Conservation (phyloP, 2,888 invertebrate genomes). For the Agrilus mali region DNA sequence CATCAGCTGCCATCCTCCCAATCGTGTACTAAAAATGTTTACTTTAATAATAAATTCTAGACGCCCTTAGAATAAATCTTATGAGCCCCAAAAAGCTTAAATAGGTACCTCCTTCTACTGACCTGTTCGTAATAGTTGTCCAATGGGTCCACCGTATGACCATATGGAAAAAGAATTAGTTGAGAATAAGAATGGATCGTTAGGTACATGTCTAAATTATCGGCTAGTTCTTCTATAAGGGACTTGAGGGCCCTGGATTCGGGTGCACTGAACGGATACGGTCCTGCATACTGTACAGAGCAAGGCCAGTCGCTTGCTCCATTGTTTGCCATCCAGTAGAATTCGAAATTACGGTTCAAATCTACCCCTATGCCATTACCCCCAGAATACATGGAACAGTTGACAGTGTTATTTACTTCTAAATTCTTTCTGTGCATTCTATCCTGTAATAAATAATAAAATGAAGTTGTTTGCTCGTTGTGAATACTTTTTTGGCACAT, state of each 20-base stretch:
- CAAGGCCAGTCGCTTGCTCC: conserved; percentile 47
- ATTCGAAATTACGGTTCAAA: conserved; percentile 67
- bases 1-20: conserved; percentile 25
- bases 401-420: too few relatives aligned
- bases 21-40: conserved; percentile 27
- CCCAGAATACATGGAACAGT: too few relatives aligned
- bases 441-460: too few relatives aligned
- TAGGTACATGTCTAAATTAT: conserved; percentile 35
- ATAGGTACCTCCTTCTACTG: too few relatives aligned
- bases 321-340: conserved; percentile 45
- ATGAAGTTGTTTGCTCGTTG: too few relatives aligned
- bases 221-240: too few relatives aligned
- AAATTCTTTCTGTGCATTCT: too few relatives aligned
- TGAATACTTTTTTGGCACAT: too few relatives aligned
- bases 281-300: conserved; percentile 52
- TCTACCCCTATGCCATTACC: conserved; percentile 50
- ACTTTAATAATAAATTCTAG: too few relatives aligned
- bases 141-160: conserved; percentile 42
- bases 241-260: too few relatives aligned
- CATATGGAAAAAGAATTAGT: conserved; percentile 55
- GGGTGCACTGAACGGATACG: conserved; percentile 36
- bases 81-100: too few relatives aligned
- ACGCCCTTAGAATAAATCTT: too few relatives aligned
- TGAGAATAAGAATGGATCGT: conserved; percentile 67
- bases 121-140: conserved; percentile 48